Conservation (phyloP, 2,888 invertebrate genomes). For the Trachelus iudaicus region DNA sequence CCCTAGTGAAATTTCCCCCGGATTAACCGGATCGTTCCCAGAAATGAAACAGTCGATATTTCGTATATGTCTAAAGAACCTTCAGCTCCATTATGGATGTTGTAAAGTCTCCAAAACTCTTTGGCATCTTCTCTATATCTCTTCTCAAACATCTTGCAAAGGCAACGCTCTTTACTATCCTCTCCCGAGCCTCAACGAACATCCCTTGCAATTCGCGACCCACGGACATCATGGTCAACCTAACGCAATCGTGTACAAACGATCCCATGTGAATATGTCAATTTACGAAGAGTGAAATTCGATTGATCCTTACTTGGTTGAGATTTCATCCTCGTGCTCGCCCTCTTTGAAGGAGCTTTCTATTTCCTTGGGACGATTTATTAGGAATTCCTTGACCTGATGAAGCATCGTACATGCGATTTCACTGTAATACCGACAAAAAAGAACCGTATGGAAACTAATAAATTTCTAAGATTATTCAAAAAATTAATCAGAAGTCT, state of each 20-base stretch:
- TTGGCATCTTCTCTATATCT: slow-evolving; percentile 72
- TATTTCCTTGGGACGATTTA: slow-evolving; percentile 60
- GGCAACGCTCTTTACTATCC: slow-evolving; percentile 81
- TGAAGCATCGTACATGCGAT: slow-evolving; percentile 68
- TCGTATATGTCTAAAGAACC: slow-evolving; percentile 20
- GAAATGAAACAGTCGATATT: neutral
- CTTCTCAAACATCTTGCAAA: slow-evolving; percentile 82
- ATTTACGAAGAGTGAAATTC: neutral
- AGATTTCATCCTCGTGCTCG: slow-evolving; percentile 43
- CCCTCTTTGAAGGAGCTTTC: slow-evolving; percentile 41
- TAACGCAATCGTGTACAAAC: neutral
- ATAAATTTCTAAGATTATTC: neutral
- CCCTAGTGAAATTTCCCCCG: slow-evolving; percentile 56
- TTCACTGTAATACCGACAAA: slow-evolving; percentile 58
- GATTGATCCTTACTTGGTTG: slow-evolving; percentile 27
- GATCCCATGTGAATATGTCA: neutral
- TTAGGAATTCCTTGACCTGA: slow-evolving; percentile 68
- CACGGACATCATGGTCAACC: slow-evolving; percentile 67
- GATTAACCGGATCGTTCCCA: neutral
- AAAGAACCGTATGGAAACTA: neutral
- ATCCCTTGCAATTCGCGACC: slow-evolving; percentile 84
- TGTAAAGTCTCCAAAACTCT: slow-evolving; percentile 71
- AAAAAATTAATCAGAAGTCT: neutral
- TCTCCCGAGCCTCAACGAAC: slow-evolving; percentile 83
- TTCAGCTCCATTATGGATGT: slow-evolving; percentile 73